A percentile compares a stretch with the other conserved stretches of the same genome.
Conservation (phyloP, 2,113 vertebrate species). For the Cephalophus harveyi region DNA sequence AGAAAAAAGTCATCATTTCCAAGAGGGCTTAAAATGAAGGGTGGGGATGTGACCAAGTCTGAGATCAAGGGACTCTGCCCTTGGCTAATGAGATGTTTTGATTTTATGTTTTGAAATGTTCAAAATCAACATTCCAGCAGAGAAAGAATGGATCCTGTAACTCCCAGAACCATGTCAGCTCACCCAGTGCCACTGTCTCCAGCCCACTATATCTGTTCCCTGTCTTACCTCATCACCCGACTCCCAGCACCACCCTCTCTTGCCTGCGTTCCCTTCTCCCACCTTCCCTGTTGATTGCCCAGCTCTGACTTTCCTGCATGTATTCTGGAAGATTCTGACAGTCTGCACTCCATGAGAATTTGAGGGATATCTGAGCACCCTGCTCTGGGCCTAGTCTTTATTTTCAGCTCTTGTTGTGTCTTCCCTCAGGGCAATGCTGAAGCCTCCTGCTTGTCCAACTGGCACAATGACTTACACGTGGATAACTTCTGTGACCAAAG, state of each 20-base stretch:
- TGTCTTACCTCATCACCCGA: background rate
- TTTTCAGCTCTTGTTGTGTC: background rate
- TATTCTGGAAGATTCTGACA: background rate
- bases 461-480: background rate
- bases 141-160: background rate
- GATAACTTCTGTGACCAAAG: background rate
- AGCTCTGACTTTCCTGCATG: background rate
- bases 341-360: background rate
- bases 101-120: slow-evolving; percentile 67
- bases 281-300: background rate
- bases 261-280: background rate
- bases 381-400: background rate
- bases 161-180: background rate
- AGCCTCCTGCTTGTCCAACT: background rate
- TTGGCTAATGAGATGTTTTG: slow-evolving; percentile 70
- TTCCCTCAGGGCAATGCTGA: background rate
- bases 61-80: slow-evolving; percentile 58
- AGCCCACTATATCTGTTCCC: background rate
- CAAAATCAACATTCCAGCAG: slow-evolving; percentile 52
- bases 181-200: background rate
- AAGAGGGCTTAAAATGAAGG: slow-evolving; percentile 58
- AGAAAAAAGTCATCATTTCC: slow-evolving; percentile 42
- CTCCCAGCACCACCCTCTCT: background rate
- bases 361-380: background rate
- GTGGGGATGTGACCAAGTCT: slow-evolving; percentile 44